Conservation (phyloP, 2,888 invertebrate genomes). For the Pocota personata region DNA sequence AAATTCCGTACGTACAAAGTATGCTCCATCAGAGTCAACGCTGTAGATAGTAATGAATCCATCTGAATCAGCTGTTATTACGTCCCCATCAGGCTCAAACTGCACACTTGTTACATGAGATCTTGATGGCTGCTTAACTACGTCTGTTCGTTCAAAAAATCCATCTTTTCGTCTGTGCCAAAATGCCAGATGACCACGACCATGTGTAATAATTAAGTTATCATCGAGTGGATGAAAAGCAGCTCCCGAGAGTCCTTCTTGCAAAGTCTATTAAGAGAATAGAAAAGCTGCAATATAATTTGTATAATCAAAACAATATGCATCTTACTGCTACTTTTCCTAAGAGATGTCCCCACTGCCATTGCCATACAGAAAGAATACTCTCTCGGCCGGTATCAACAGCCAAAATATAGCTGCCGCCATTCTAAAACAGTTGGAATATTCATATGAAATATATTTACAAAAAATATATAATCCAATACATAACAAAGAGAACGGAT, state of each 20-base stretch:
- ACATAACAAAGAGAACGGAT: neutral
- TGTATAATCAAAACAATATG: neutral
- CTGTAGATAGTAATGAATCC: slow-evolving; percentile 96
- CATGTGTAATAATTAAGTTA: slow-evolving; percentile 94
- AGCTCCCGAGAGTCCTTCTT: slow-evolving; percentile 94
- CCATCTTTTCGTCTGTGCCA: slow-evolving; percentile 96
- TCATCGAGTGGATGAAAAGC: slow-evolving; percentile 96
- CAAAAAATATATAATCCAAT: neutral
- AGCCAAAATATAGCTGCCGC: slow-evolving; percentile 94
- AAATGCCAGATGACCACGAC: slow-evolving; percentile 95
- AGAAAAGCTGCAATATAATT: neutral
- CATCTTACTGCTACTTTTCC: slow-evolving; percentile 95
- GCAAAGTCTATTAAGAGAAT: slow-evolving; percentile 87
- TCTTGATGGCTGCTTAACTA: slow-evolving; percentile 94
- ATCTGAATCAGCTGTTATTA: slow-evolving; percentile 95
- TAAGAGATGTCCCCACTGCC: slow-evolving; percentile 96
- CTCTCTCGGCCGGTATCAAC: slow-evolving; percentile 95
- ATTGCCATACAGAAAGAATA: slow-evolving; percentile 96
- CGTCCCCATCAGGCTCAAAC: slow-evolving; percentile 95
- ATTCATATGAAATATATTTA: neutral
- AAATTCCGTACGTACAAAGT: slow-evolving; percentile 94
- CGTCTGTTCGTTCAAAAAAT: slow-evolving; percentile 94
- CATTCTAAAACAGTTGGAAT: slow-evolving; percentile 86
- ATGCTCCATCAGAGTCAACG: slow-evolving; percentile 94
- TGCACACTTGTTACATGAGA: slow-evolving; percentile 94